Evolutionary conservation across 2,113 vertebrate species (phyloP).

Genomic region (cattle (Bos taurus)): ARS-UCD2.0 NC_037357.1:103886001-103886500

Average conservation of each 20-base stretch:
- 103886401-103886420: background rate
- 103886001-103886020: constrained; percentile 61
- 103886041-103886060: constrained; percentile 32
- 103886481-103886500: background rate
- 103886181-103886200: background rate
- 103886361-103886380: background rate
- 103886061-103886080: background rate
- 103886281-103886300: background rate
- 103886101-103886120: background rate
- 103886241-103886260: background rate
- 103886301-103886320: background rate
- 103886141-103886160: background rate
- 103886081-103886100: background rate
- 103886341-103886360: background rate
- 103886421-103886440: background rate
- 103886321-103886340: background rate
- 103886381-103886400: background rate
- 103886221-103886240: background rate
- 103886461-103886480: background rate
- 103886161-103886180: background rate
- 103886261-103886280: background rate
- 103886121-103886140: background rate
- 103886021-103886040: constrained; percentile 56
- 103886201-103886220: background rate
- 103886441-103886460: constrained; percentile 42